Conservation (phyloP, 2,797 vertebrate species). For the Halcyon badia region DNA sequence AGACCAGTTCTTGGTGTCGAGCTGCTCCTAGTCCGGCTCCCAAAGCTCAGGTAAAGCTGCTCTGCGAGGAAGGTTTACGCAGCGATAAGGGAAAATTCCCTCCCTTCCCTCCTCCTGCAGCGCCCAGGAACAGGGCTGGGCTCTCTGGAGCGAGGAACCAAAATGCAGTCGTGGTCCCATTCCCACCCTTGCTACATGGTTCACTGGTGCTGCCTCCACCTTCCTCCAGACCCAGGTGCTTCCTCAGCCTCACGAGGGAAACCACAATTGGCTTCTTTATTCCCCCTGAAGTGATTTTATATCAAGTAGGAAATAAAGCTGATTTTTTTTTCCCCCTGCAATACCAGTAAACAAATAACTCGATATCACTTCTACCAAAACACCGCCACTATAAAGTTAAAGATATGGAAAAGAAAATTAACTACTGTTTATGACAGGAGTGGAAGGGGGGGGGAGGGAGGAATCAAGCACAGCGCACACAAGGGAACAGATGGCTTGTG, state of each 20-base stretch:
- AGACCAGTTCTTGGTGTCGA: accelerated
- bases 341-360: slow-evolving; percentile 39
- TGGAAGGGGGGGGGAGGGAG: neutral
- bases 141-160: neutral
- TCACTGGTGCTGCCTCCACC: neutral
- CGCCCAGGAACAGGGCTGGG: neutral
- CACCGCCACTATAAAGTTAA: slow-evolving; percentile 25
- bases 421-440: slow-evolving; percentile 55
- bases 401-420: slow-evolving; percentile 49
- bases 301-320: slow-evolving; percentile 3
- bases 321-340: neutral
- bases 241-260: neutral
- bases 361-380: neutral
- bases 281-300: neutral
- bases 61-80: accelerated
- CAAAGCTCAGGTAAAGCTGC: neutral
- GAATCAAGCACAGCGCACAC: neutral
- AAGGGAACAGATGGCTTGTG: slow-evolving; percentile 34
- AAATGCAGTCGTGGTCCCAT: neutral
- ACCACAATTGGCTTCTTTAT: accelerated
- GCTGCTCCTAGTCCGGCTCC: accelerated
- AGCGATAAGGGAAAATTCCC: neutral
- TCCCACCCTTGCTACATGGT: accelerated
- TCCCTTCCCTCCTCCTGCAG: accelerated
- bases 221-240: neutral